phyloP scores from a whole-genome alignment of 2,888 invertebrate genomes.

The Parapristionchus giblindavisi region DNA sequence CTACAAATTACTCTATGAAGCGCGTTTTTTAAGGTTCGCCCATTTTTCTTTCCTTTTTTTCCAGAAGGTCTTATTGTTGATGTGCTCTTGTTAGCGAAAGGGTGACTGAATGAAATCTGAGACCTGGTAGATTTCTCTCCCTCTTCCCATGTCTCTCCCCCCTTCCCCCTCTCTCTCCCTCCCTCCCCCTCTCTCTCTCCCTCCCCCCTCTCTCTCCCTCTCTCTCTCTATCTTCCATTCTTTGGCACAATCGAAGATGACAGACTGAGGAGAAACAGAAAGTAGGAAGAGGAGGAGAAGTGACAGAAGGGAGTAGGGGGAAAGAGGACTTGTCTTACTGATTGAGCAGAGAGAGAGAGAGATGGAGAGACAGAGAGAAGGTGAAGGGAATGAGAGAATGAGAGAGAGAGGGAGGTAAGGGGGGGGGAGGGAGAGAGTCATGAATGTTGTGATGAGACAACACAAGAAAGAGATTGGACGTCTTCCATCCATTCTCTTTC shows the following conservation, averaged over 20 bases:
- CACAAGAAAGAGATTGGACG: background rate
- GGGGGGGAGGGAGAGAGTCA: background rate
- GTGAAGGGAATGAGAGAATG: too few relatives aligned
- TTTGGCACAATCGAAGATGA: background rate
- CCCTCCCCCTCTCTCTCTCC: conserved; percentile 11
- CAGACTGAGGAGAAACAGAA: background rate
- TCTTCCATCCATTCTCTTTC: too few relatives aligned
- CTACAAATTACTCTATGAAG: too few relatives aligned
- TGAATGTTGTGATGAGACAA: background rate
- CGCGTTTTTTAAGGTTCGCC: too few relatives aligned
- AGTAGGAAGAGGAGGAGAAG: background rate
- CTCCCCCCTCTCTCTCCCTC: conserved; percentile 2
- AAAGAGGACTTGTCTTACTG: too few relatives aligned
- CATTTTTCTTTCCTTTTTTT: background rate
- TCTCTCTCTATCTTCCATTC: background rate
- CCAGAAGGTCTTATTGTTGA: background rate
- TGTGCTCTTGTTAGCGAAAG: too few relatives aligned
- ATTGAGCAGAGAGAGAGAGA: too few relatives aligned
- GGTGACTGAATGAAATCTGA: too few relatives aligned
- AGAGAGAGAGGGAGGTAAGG: too few relatives aligned
- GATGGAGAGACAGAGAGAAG: too few relatives aligned
- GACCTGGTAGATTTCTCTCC: background rate
- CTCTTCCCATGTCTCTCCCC: background rate
- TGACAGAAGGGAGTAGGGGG: background rate
- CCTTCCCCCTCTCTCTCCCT: background rate